Conservation (phyloP, 2,113 vertebrate species). For the Astatotilapia flaviijosephi region DNA sequence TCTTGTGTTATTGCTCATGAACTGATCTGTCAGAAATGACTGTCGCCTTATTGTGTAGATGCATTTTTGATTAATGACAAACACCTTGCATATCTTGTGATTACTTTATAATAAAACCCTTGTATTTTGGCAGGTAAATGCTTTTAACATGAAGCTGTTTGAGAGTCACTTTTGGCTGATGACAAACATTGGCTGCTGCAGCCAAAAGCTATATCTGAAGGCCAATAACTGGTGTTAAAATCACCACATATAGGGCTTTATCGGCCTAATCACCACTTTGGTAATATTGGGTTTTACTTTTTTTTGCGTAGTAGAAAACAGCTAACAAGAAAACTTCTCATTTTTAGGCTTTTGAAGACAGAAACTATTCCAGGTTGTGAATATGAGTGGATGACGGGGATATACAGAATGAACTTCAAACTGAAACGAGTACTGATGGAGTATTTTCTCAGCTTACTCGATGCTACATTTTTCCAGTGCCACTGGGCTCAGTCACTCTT, state of each 20-base stretch:
- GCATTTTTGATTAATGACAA: not conserved
- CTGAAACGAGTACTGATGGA: not conserved
- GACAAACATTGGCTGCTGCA: not conserved
- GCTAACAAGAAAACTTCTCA: not conserved
- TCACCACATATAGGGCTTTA: not conserved
- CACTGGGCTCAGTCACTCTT: not conserved
- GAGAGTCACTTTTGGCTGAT: not conserved
- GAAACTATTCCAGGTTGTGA: not conserved
- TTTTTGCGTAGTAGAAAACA: rapidly evolving
- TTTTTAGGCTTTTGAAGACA: not conserved
- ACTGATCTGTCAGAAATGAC: not conserved
- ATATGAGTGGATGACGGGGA: not conserved
- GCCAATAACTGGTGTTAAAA: not conserved
- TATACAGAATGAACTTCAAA: not conserved
- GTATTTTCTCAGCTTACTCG: not conserved
- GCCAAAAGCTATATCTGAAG: not conserved
- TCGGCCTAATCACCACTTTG: not conserved
- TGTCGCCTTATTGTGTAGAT: not conserved
- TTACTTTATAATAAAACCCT: not conserved
- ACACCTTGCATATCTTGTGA: not conserved
- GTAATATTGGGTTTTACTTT: not conserved
- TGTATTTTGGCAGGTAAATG: not conserved
- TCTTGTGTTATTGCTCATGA: not conserved
- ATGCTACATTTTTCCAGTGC: not conserved
- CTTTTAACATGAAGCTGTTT: not conserved